These are phyloP conservation scores for Micromussa lordhowensis DNA, from an alignment of 92 coral and sea anemone species.

Conservation along the genomic window DNA sequence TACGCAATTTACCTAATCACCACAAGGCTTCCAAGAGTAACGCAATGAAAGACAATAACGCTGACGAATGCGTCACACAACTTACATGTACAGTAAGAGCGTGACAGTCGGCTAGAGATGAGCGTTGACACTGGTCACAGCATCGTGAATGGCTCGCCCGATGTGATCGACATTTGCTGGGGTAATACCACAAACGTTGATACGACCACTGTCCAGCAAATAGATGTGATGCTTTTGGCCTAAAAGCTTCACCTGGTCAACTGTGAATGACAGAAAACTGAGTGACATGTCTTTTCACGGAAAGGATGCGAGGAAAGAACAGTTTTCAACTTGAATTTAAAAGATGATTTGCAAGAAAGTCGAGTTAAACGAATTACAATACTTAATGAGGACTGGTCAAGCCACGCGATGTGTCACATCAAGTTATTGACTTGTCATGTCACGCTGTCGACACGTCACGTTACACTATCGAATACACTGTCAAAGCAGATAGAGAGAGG, in stretches of 20 bases:
- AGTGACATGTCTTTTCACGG: not conserved
- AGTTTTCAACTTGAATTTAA: not conserved
- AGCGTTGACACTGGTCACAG: constrained; percentile 40
- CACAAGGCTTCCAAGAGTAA: no score
- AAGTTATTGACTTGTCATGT: not conserved
- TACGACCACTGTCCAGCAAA: constrained; percentile 80
- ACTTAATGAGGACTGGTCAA: no score
- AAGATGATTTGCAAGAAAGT: not conserved
- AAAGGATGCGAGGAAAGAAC: not conserved
- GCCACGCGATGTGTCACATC: not conserved
- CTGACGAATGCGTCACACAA: not conserved
- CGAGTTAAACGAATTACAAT: not conserved
- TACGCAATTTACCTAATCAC: not conserved
- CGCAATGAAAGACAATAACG: not conserved
- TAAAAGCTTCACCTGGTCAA: constrained; percentile 76
- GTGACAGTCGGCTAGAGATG: constrained; percentile 24
- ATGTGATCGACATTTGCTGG: constrained; percentile 79
- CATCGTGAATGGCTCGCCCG: constrained; percentile 80
- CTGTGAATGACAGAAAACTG: constrained; percentile 53
- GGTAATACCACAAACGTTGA: constrained; percentile 79
- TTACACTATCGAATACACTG: not conserved
- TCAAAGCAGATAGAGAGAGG: not conserved
- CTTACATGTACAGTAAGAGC: constrained; percentile 1
- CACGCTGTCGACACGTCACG: not conserved
- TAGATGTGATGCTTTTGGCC: constrained; percentile 81